Percentiles rank a stretch among this genome's conserved stretches.
These are phyloP conservation scores for Rhincodon typus DNA, from an alignment of 2,797 vertebrate genomes.

Conservation along the genomic window DNA sequence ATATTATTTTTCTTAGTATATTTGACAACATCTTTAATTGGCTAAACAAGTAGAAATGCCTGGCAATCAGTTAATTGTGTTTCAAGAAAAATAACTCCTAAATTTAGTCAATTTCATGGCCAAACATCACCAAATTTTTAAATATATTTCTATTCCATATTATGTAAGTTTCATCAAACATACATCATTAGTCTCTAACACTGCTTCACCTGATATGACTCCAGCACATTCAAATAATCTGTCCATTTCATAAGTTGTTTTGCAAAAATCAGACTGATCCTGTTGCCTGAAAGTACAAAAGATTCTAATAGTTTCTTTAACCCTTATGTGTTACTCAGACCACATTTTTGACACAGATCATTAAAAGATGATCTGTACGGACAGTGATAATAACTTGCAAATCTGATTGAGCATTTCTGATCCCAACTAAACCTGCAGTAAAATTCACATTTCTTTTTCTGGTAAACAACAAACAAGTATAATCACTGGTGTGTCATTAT, in stretches of 20 bases:
- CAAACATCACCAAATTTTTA: background rate
- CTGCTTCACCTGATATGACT: background rate
- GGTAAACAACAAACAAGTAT: background rate
- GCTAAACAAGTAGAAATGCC: background rate
- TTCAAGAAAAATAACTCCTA: background rate
- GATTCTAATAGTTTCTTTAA: no score
- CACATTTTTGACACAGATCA: no score
- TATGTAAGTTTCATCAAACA: background rate
- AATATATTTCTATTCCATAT: background rate
- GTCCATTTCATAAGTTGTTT: background rate
- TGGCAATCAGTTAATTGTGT: background rate
- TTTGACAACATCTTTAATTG: background rate
- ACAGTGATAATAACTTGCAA: no score
- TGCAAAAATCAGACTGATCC: background rate
- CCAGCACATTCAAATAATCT: background rate
- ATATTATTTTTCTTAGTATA: background rate
- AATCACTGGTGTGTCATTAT: background rate
- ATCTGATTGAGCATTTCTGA: no score
- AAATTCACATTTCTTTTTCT: background rate
- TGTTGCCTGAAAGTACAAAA: background rate
- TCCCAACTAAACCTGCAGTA: background rate
- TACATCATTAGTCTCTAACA: background rate
- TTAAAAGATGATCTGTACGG: no score
- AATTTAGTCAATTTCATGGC: background rate
- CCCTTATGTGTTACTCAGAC: no score